Evolutionary conservation across 2,888 invertebrate species (phyloP).

Genomic region (Resseliella maxima): DNA sequence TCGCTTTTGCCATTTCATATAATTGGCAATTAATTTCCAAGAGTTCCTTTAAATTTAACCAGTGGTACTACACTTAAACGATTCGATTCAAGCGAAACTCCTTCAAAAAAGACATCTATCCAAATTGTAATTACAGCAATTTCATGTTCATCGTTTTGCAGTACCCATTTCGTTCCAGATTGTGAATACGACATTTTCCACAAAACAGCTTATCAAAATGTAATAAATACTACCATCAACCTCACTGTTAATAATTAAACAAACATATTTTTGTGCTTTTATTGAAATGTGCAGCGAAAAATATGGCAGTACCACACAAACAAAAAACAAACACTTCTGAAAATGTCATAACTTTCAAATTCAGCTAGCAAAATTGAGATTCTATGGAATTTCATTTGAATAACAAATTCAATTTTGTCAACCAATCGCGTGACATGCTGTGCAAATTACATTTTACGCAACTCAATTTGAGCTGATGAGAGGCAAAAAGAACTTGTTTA

Average conservation of each 20-base stretch:
- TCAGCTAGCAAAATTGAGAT: neutral
- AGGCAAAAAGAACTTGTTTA: neutral
- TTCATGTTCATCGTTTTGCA: neutral
- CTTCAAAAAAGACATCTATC: neutral
- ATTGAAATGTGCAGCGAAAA: neutral
- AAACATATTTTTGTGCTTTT: conserved; percentile 7
- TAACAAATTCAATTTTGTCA: neutral
- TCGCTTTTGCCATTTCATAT: neutral
- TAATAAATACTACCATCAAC: neutral
- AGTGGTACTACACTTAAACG: neutral
- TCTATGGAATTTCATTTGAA: conserved; percentile 28
- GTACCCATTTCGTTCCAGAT: neutral
- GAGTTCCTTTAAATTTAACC: neutral
- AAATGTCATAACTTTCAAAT: conserved; percentile 11
- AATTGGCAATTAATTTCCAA: conserved; percentile 33
- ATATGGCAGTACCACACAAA: neutral
- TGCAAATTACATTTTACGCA: conserved; percentile 24
- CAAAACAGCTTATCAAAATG: neutral
- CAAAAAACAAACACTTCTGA: neutral
- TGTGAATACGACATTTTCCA: neutral
- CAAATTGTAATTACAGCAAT: conserved; percentile 10
- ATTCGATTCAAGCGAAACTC: neutral
- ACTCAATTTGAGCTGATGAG: neutral
- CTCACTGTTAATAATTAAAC: neutral
- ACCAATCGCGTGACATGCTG: neutral